Conservation (phyloP, 2,797 vertebrate genomes). For the Mergus octosetaceus region DNA sequence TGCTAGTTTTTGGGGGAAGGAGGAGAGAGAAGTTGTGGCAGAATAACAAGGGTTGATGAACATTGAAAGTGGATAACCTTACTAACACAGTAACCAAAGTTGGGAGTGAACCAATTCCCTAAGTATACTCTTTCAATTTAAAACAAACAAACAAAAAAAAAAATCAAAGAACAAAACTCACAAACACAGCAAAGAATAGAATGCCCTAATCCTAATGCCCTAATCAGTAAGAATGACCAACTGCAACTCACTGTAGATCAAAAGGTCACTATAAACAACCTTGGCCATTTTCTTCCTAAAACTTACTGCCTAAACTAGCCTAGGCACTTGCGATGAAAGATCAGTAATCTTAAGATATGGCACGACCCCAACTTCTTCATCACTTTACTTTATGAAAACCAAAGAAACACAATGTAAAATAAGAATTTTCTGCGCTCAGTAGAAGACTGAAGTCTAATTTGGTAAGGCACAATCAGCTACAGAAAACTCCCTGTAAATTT, state of each 20-base stretch:
- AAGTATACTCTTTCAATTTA: constrained; percentile 16
- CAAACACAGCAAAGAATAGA: neutral
- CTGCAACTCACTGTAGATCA: constrained; percentile 30
- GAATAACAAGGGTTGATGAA: neutral
- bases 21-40: neutral
- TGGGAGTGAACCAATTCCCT: neutral
- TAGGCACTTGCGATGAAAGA: neutral
- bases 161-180: constrained; percentile 7
- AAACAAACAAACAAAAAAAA: constrained; percentile 1
- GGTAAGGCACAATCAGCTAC: constrained; percentile 16
- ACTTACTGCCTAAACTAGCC: neutral
- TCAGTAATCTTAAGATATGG: neutral
- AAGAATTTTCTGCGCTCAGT: constrained; percentile 35
- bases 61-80: neutral
- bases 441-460: constrained; percentile 54
- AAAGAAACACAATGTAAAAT: constrained; percentile 31
- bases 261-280: constrained; percentile 32
- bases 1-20: neutral
- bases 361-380: constrained; percentile 42
- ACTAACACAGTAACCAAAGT: neutral
- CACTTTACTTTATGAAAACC: constrained; percentile 21
- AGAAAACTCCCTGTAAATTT: constrained; percentile 26
- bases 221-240: constrained; percentile 27
- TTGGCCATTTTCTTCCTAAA: constrained; percentile 30
- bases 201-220: neutral